phyloP scores from a whole-genome alignment of 2,888 invertebrate species.

The Stomorhina lunata region DNA sequence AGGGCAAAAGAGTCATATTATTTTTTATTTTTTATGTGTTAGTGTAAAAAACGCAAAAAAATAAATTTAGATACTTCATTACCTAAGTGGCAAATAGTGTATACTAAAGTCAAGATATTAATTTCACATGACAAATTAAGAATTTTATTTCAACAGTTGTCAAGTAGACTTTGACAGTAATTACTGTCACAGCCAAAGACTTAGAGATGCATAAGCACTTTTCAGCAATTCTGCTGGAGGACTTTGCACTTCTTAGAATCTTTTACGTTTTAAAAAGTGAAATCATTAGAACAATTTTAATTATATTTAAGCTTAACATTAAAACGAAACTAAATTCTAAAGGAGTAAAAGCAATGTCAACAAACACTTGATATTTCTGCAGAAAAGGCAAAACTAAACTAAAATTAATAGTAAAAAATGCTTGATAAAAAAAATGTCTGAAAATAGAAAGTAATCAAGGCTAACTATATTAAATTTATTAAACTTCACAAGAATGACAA shows the following conservation, averaged over 20 bases:
- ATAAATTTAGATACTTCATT: constrained; percentile 10
- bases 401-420: constrained; percentile 3
- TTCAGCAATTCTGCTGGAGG: not conserved
- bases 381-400: constrained; percentile 21
- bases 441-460: constrained; percentile 19
- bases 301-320: constrained; percentile 49
- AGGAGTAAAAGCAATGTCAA: constrained; percentile 44
- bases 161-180: constrained; percentile 37
- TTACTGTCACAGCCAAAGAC: not conserved
- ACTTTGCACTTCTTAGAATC: not conserved
- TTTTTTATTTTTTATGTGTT: too few species aligned
- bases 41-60: too few species aligned
- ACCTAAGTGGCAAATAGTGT: not conserved
- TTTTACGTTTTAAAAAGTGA: not conserved
- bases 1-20: too few species aligned
- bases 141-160: constrained; percentile 30
- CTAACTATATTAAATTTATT: constrained; percentile 39
- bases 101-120: not conserved
- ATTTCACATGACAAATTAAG: not conserved
- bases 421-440: not conserved
- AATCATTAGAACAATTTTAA: constrained; percentile 49
- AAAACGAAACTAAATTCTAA: constrained; percentile 32
- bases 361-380: constrained; percentile 50
- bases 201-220: not conserved
- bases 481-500: not conserved